These are phyloP conservation scores for Gouania willdenowi DNA, from an alignment of 2,797 vertebrate genomes.

Conservation along the genomic window DNA sequence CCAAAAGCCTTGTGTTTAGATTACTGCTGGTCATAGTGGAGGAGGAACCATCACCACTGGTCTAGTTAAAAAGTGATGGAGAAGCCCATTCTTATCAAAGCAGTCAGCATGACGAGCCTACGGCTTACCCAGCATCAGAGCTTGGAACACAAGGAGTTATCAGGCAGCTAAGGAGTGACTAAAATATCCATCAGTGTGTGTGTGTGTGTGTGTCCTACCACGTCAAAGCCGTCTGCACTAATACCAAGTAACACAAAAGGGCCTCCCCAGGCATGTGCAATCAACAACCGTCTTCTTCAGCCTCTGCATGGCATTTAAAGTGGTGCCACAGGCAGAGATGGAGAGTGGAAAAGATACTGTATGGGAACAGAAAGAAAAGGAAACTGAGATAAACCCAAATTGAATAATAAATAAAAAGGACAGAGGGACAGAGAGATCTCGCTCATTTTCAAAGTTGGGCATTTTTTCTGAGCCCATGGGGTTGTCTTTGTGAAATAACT, in stretches of 20 bases:
- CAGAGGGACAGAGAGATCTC: conserved; percentile 25
- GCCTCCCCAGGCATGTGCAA: conserved; percentile 39
- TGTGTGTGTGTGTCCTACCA: conserved; percentile 4
- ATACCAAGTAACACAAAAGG: conserved; percentile 17
- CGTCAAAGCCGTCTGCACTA: conserved; percentile 14
- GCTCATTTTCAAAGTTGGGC: conserved; percentile 53
- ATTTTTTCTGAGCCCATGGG: conserved; percentile 36
- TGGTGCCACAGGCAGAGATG: conserved; percentile 33
- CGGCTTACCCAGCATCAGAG: conserved; percentile 19
- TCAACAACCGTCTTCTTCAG: conserved; percentile 12
- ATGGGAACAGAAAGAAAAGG: conserved; percentile 13
- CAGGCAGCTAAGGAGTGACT: conserved; percentile 20
- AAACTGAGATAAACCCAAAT: neutral
- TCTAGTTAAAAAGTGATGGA: conserved; percentile 10
- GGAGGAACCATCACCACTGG: conserved; percentile 22
- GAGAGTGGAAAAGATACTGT: conserved; percentile 20
- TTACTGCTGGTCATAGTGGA: conserved; percentile 15
- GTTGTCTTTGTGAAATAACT: conserved; percentile 53
- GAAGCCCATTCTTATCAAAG: conserved; percentile 56
- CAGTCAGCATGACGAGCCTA: conserved; percentile 30
- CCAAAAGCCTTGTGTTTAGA: too few relatives aligned
- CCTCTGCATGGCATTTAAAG: conserved; percentile 49
- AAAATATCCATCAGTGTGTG: conserved; percentile 28
- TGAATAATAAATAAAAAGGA: conserved; percentile 36
- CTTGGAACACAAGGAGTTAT: conserved; percentile 26